Evolutionary conservation across 2,113 vertebrate genomes (phyloP).

Genomic region (Calidris pugnax): DNA sequence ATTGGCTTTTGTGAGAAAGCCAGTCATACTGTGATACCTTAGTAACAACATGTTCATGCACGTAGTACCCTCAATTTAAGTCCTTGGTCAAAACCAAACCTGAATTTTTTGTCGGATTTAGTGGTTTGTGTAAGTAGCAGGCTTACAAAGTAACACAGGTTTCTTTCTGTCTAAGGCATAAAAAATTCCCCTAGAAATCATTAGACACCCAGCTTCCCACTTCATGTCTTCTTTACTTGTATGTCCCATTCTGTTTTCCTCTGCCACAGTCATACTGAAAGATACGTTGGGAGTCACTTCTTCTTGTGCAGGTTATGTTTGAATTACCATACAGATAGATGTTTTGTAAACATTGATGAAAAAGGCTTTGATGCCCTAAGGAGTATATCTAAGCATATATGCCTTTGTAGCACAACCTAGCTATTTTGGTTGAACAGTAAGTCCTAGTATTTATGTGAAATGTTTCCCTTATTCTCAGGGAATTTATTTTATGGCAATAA

Average conservation of each 20-base stretch:
- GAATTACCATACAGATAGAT: background rate
- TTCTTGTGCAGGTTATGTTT: background rate
- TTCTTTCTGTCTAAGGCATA: background rate
- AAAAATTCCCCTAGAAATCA: background rate
- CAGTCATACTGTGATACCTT: background rate
- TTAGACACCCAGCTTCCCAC: background rate
- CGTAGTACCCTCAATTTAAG: background rate
- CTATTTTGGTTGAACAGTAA: background rate
- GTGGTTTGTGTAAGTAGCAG: background rate
- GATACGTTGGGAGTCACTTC: background rate
- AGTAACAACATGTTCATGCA: background rate
- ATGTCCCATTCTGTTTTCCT: background rate
- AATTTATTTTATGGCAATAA: background rate
- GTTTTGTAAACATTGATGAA: background rate
- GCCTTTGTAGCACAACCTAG: background rate
- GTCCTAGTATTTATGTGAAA: background rate
- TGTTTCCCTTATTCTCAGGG: background rate
- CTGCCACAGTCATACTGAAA: background rate
- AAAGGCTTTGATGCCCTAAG: background rate
- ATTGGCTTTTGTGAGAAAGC: background rate
- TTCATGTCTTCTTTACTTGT: background rate
- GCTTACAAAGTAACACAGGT: background rate
- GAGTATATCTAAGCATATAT: background rate
- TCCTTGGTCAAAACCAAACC: background rate
- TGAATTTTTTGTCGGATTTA: background rate